Conservation (phyloP, 2,888 invertebrate species). For the Caenorhabditis japonica region DNA sequence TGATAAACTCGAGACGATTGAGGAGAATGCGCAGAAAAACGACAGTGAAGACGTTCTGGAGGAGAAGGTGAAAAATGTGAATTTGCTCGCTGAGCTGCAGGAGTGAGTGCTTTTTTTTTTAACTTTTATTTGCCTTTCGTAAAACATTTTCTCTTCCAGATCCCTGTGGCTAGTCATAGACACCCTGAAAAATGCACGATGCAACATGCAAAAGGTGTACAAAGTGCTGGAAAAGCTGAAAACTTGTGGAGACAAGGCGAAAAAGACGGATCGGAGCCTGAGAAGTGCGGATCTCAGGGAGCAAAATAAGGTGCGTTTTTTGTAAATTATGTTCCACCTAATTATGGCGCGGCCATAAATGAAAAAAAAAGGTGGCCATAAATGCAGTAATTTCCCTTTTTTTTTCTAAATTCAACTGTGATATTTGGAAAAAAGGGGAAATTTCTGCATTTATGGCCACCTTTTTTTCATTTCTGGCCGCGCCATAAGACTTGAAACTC, state of each 20-base stretch:
- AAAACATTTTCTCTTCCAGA: conserved; percentile 21
- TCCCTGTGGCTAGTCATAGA: conserved; percentile 55
- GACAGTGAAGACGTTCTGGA: conserved; percentile 17
- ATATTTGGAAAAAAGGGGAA: too few species aligned
- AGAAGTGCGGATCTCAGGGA: neutral
- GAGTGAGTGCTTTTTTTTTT: too few species aligned
- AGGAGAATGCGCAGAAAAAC: conserved; percentile 10
- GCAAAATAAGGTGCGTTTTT: conserved; percentile 33
- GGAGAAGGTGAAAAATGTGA: conserved; percentile 8
- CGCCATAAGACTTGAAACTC: too few species aligned
- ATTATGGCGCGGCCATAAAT: too few species aligned
- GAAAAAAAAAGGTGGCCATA: too few species aligned
- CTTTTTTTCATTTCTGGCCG: too few species aligned
- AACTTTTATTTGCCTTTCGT: too few species aligned
- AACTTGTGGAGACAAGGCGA: conserved; percentile 32
- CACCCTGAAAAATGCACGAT: conserved; percentile 7
- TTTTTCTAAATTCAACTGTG: too few species aligned
- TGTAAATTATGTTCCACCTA: too few species aligned
- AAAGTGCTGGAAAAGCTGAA: conserved; percentile 43
- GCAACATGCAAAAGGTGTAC: conserved; percentile 47
- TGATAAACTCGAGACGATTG: conserved; percentile 1
- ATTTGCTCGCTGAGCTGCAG: conserved; percentile 27
- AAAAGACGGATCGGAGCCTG: neutral
- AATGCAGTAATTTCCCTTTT: too few species aligned
- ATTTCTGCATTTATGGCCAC: too few species aligned